Base-by-base conservation (phyloP, 2,797 vertebrate genomes). In the Mallotus villosus region DNA sequence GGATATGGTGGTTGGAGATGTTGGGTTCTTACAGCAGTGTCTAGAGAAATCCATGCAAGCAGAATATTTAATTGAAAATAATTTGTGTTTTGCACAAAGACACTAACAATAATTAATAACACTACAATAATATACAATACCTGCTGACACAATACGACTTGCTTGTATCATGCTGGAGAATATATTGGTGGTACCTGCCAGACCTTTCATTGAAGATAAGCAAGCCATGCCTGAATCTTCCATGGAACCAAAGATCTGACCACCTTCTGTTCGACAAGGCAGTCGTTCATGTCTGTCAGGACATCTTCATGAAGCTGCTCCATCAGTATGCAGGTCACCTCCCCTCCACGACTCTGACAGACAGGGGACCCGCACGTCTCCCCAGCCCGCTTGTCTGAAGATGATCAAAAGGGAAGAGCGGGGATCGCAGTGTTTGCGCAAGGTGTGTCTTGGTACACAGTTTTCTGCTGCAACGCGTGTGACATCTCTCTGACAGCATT, bases 241-340 rank as follows among this genome's bases (percentile, higher is more conserved):
- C 41, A 46, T 12, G 9, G 41, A 46, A 46, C 41, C 41, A 46
- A 17, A n/a, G 51, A 55, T 8, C 51, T 5, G 16, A 55, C 17
- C 19, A 55, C 51, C 16, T n/a, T 16, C 9, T 55, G 16, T 55
- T n/a, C 3, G 66, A 80, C 67, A 72, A 57, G 29, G 27, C 9
- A 66, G 74, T 57, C 71, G 70, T 71, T 60, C 72, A 53, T 67
- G 49, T 37, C 37, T 14, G 63, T 17, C 14, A 57, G n/a, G 70
- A 81, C 60, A 75, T 74, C 76, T 76, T 67, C 41, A 75, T 75
- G 60, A 67, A n/a, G 17, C 17, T 55, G 51, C 4, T 4, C 51
- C 51, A 55, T 55, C 51, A 55, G 17, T 6, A 55, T 55, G 16
- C 17, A 55, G 51, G 16, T n/a, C 19, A n/a, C 51, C 17, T n/a